Conservation (phyloP, 2,113 vertebrate species). For the Xerus inauris region DNA sequence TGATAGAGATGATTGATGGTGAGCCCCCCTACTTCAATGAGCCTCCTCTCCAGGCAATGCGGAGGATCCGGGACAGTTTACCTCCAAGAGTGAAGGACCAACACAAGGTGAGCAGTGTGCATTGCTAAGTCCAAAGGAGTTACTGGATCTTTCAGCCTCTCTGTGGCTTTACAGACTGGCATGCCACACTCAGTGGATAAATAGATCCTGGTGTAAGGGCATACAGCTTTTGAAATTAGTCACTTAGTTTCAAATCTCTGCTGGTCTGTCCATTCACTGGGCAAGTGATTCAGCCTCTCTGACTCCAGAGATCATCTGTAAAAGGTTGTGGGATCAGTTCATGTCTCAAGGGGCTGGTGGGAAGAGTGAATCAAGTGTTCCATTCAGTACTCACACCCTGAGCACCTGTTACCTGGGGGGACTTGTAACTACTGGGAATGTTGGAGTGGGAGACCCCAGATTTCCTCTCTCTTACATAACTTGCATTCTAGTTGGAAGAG, state of each 20-base stretch:
- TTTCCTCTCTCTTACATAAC: background rate
- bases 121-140: rapidly evolving
- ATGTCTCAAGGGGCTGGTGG: background rate
- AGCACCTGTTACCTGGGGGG: background rate
- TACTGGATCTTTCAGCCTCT: background rate
- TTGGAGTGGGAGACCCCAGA: background rate
- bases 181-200: background rate
- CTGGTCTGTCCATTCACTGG: background rate
- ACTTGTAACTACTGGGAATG: background rate
- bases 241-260: background rate
- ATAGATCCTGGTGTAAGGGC: background rate
- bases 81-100: slow-evolving; percentile 96
- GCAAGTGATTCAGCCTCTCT: background rate
- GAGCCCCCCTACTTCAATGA: slow-evolving; percentile 99
- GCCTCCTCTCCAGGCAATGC: slow-evolving; percentile 98
- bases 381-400: background rate
- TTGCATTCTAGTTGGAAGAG: background rate
- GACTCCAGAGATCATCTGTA: background rate
- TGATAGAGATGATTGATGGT: slow-evolving; percentile 99
- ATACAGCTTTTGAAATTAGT: background rate
- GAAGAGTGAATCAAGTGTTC: background rate
- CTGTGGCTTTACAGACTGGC: background rate
- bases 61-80: slow-evolving; percentile 98
- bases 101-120: slow-evolving; percentile 90
- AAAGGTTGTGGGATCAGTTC: background rate